Evolutionary conservation across 2,113 vertebrate genomes (phyloP), one percentile per base, ranked within the genome.

Genomic region (Hippocampus guttulatus): DNA sequence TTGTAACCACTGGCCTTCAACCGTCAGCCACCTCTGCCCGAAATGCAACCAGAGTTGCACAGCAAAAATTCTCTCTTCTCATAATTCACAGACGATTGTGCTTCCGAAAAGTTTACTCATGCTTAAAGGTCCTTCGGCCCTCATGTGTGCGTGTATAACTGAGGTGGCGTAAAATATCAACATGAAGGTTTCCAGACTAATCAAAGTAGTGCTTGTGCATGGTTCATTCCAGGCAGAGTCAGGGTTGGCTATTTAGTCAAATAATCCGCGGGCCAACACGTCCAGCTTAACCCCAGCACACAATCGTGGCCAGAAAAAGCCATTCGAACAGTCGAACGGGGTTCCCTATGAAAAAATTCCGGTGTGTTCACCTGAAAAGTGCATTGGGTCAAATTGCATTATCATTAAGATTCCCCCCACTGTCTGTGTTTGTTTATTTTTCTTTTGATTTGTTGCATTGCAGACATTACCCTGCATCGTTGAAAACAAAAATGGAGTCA

Each of bases 401-500:
- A 63, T 40, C 40, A 40, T 45, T 25, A 15, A 23, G 20, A 64
- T 47, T 3, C 12, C 12, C n/a, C 10, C 40, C 25, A 14, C 5
- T 16, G n/a, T 27, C 70, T 33, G n/a, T 58, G 0, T 75, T 67
- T 79, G 78, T 86, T 82, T 27, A 68, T 82, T 81, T 81, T 75
- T 3, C 30, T 25, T 70, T 57, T 62, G 67, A 45, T 68, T 20
- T 30, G 0, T 30, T 61, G 41, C 38, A 52, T 79, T 70, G 33
- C 33, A 38, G 33, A 21, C 43, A 65, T 64, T 7, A 6, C 14
- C 81, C 27, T 69, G 33, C n/a, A 21, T 64, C 75, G 41, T 75
- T 58, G 30, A 10, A 38, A 38, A 41, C 21, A 30, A 49, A 64
- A 12, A 47, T 23, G 47, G 64, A 63, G 61, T 67, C 52, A 12